Base-by-base conservation (phyloP, 2,797 vertebrate species). In the Gallinago solitaria region DNA sequence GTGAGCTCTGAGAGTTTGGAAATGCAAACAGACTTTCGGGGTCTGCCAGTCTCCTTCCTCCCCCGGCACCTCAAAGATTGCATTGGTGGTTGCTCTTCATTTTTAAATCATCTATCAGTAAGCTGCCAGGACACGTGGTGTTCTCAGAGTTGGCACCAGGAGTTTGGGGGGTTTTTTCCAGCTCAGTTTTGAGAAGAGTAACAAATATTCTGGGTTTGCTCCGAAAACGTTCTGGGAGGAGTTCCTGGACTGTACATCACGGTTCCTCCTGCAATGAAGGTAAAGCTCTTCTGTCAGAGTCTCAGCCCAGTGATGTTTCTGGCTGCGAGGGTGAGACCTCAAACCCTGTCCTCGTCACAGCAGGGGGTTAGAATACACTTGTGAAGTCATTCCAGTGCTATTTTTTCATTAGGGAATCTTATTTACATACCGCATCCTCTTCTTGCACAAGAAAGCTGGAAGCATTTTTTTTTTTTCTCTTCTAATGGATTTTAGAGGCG, bases 191-290 rank as follows among this genome's bases (percentile, higher is more conserved):
- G 9, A 90, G 86, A 84, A 77, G 33, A 64, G 39, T 82, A 84
- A 91, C 70, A 94, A 90, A 91, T 71, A 82, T 93, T 93, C 78
- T 35, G 68, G 39, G 33, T 93, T 90, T 92, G 80, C 80, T 90
- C 70, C 80, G 81, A 81, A 85, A 67, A 79, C 3, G 3, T 84
- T 93, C 28, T 1, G 0, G 41, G 20, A 88, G 70, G 48, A 82
- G 71, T 77, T 94, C 78, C 74, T 84, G 63, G 71, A 9, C 79
- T 65, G 32, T 59, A 71, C 59, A 78, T 69, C 77, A 50, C 1
- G 6, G 70, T 54, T 60, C 41, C 68, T 93, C 53, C 70, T 56
- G 51, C 75, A 71, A 12, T 27, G 28, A 7, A 80, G 75, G 48
- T 23, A 12, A 35, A 92, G 83, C 37, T 70, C 32, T 59, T 64